Base-by-base conservation (phyloP, 2,888 invertebrate genomes). In the Hetaerina titia region DNA sequence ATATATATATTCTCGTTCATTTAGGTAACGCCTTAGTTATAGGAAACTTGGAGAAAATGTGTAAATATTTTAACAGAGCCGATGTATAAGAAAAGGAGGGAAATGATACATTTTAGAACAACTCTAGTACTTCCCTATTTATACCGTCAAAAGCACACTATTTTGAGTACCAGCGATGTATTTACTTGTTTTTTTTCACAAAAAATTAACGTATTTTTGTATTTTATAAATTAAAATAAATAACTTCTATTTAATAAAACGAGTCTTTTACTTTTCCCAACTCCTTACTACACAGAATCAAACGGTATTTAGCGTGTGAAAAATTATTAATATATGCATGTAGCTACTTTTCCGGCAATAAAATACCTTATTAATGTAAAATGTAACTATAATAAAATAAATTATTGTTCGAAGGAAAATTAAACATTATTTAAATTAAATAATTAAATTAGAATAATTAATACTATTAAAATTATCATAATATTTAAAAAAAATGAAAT, bases 201-300 rank as follows among this genome's bases (percentile, higher is more conserved):
- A 64, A 57, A 45, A 56, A 22, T 69, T 69, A 69, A 69, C 69
- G 31, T 92, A 92, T 92, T 92, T 92, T 92, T 92, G 92, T 92
- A 92, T 92, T 92, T 92, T 92, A 92, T 92, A 92, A 92, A 92
- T 92, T 92, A 92, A 92, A 92, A 90, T 64, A 90, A 90, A 74
- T 74, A 64, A 92, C 56, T 92, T n/a, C 69, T 92, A 92, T 92
- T 92, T 92, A 92, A 92, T 92, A 64, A 13, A 89, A 6, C 6
- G 22, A 81, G 4, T n/a, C n/a, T 69, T 69, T 69, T 69, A 69
- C 22, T 69, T 17, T 17, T 6, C 69, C 69, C 69, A 22, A 22
- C 0, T 69, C 45, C 45, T 4, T 45, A 45, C 45, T 45, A 45
- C 45, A 45, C 45, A 45, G 45, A 45, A 45, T 45, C 45, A 45